Conservation (phyloP, 2,113 vertebrate species). For the Sturnira hondurensis region DNA sequence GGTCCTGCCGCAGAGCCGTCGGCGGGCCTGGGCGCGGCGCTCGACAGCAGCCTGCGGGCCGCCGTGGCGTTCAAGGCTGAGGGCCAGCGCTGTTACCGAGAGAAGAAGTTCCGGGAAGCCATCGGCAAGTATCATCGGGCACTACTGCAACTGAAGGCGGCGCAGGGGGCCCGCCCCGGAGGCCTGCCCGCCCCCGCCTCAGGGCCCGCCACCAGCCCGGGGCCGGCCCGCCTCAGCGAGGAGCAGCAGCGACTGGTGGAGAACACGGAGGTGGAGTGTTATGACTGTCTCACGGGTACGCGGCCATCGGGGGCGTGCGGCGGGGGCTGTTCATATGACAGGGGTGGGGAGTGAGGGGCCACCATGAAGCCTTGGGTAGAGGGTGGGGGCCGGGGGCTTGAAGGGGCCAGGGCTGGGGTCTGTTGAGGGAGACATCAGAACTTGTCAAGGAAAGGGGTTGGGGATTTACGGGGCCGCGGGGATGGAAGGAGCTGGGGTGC, state of each 20-base stretch:
- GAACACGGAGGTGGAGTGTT: conserved; percentile 93
- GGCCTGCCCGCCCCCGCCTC: conserved; percentile 55
- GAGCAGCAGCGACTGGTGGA: conserved; percentile 90
- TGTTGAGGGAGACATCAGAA: neutral
- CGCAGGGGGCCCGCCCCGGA: conserved; percentile 79
- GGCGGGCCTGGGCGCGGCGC: conserved; percentile 81
- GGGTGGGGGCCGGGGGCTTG: neutral
- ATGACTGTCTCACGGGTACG: conserved; percentile 93
- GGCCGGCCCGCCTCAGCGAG: conserved; percentile 76
- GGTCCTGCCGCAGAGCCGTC: conserved; percentile 85
- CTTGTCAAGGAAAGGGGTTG: neutral
- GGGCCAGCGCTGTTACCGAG: conserved; percentile 92
- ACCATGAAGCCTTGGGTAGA: neutral
- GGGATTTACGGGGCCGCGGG: neutral
- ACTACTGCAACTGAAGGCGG: conserved; percentile 91
- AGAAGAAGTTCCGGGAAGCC: conserved; percentile 94
- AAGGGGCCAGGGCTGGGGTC: neutral
- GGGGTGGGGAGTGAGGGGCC: neutral
- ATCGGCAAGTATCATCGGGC: conserved; percentile 94
- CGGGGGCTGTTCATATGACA: neutral
- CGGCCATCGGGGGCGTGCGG: conserved; percentile 50
- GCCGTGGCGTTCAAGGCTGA: conserved; percentile 92
- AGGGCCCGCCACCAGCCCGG: conserved; percentile 44
- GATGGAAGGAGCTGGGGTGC: neutral
- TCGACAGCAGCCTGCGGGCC: conserved; percentile 90